Conservation (phyloP, 2,888 invertebrate species). For the Dicroscelio sp. region DNA sequence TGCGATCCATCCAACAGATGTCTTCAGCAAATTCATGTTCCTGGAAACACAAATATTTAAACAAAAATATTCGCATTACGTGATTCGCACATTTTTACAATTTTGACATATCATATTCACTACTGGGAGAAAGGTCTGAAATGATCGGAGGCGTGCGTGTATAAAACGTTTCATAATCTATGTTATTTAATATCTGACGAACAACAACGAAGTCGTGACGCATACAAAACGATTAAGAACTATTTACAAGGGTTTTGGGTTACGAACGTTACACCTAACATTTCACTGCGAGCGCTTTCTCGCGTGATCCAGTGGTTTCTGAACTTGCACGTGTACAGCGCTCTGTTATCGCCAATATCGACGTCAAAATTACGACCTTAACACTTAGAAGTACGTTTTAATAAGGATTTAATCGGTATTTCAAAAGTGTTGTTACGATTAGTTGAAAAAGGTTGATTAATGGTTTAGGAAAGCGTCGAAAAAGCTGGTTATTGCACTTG, state of each 20-base stretch:
- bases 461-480: conserved; percentile 54
- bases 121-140: conserved; percentile 33
- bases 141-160: conserved; percentile 35
- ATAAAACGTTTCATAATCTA: conserved; percentile 78
- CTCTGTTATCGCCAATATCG: conserved; percentile 44
- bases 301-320: conserved; percentile 68
- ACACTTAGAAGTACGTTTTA: neutral
- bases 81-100: neutral
- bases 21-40: neutral
- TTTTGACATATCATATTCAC: no score
- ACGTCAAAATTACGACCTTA: conserved; percentile 33
- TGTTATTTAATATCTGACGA: conserved; percentile 78
- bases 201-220: conserved; percentile 75
- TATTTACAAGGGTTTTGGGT: conserved; percentile 74
- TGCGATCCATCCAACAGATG: neutral
- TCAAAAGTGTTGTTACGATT: conserved; percentile 47
- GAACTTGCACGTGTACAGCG: conserved; percentile 29
- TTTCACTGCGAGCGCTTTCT: conserved; percentile 38
- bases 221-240: conserved; percentile 66
- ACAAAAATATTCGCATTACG: neutral
- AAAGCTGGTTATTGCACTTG: conserved; percentile 42
- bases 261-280: conserved; percentile 61
- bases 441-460: conserved; percentile 30
- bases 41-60: neutral
- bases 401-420: conserved; percentile 51